Evolutionary conservation across 2,797 vertebrate genomes (phyloP), one percentile per base, ranked within the genome.

Genomic region (Molossus molossus): DNA sequence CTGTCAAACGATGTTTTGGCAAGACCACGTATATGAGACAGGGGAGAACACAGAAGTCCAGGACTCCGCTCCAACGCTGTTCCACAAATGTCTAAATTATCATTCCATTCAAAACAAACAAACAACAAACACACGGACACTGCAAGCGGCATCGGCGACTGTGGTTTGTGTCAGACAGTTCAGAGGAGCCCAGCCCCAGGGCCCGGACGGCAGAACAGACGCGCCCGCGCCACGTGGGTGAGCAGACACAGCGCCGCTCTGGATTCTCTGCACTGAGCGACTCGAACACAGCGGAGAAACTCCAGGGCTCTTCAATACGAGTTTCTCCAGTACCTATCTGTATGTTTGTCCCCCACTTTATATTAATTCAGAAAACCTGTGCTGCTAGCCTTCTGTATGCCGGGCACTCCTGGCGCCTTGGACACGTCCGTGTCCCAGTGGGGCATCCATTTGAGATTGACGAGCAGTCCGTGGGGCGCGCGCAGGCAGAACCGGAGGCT

Each of bases 21-120:
- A 75, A 92, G 72, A 92, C 60, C 50, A 82, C 77, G n/a, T 75
- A 13, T 45, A 48, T 81, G 97, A 88, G 80, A 82, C 13, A 53
- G 37, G 92, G 62, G 82, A 57, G 90, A 93, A 79, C 73, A 91
- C n/a, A 82, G 57, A 83, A 96, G 84, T 76, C 90, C 84, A 90
- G 50, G 82, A 75, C 57, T 76, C 20, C 53, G 55, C 40, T 94
- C 18, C 79, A 72, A 84, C 80, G 83, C 48, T 76, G 53, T 76
- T 70, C 53, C 20, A 50, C 50, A 88, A 82, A 81, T 58, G n/a
- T 91, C 73, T 91, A 79, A 87, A 70, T 73, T 65, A 72, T 67
- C 29, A 67, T 76, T 90, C 72, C 15, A 73, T 62, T 84, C 90
- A 60, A 93, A 94, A 45, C 58, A 91, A 72, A 79, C 1, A 67